Percentiles rank a stretch among this genome's conserved stretches.
phyloP scores from a whole-genome alignment of 2,888 invertebrate genomes.

The Steinernema carpocapsae region DNA sequence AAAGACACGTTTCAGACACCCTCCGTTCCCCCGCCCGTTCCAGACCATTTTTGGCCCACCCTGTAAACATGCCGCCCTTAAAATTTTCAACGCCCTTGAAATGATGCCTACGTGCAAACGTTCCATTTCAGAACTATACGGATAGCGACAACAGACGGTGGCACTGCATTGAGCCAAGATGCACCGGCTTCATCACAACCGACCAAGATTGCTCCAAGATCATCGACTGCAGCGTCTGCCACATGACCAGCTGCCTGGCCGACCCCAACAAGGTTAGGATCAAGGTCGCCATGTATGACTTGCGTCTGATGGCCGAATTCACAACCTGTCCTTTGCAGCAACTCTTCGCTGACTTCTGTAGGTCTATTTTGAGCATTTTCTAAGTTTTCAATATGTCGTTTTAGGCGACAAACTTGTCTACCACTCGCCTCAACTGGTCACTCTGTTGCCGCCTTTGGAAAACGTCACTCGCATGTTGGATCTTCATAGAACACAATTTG shows the following conservation, averaged over 20 bases:
- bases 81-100: no score
- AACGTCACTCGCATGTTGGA: slow-evolving; percentile 4
- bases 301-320: slow-evolving; percentile 54
- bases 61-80: no score
- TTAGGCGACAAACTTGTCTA: slow-evolving; percentile 3
- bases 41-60: no score
- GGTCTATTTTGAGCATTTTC: not conserved
- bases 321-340: slow-evolving; percentile 43
- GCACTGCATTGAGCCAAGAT: slow-evolving; percentile 46
- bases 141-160: slow-evolving; percentile 36
- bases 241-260: slow-evolving; percentile 39
- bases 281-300: slow-evolving; percentile 49
- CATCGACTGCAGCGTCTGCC: slow-evolving; percentile 37
- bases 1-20: no score
- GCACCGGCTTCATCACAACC: slow-evolving; percentile 47
- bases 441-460: not conserved
- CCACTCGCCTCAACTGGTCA: not conserved
- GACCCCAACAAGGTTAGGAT: slow-evolving; percentile 45
- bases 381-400: not conserved
- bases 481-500: not conserved
- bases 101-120: no score
- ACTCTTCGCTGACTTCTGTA: slow-evolving; percentile 39
- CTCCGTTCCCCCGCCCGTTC: no score
- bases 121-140: not conserved
- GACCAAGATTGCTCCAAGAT: slow-evolving; percentile 42